Base-by-base conservation (phyloP, 1,140 invertebrate species). In the Aphaenogaster rudis region DNA sequence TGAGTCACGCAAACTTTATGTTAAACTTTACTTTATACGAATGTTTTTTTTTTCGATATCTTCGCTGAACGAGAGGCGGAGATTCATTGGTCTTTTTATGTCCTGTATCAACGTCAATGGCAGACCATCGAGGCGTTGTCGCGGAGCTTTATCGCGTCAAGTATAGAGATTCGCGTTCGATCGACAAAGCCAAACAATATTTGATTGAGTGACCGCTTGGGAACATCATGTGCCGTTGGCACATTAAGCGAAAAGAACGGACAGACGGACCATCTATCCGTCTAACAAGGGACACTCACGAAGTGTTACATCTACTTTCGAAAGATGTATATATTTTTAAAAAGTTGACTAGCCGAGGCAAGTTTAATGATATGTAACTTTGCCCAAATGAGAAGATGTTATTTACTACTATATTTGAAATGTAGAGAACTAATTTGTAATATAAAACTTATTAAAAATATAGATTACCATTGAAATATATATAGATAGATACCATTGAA, bases 71-170 rank as follows among this genome's bases (percentile, higher is more conserved):
- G 42, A 69, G 42, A 50, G 66, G 21, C 21, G 42, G 45, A 28
- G 42, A 50, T 13, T 28, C 21, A 33, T 69, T 50, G 11, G 13
- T 69, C n/a, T 69, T 69, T 69, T 69, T 69, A 69, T 48, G 50
- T 69, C 66, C 42, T 28, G 2, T 48, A 45, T n/a, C 66, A 15
- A 45, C 21, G 21, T 21, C 42, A 50, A 69, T 69, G 21, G 6
- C 21, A 69, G 5, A 28, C 9, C 45, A 13, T 50, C 45, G 42
- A 69, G 21, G 48, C 48, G 42, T 69, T 69, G 42, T 69, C 42
- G n/a, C 11, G 5, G 21, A 69, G 66, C 13, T 21, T 69, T 69
- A 50, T 69, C 66, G 11, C 36, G 36, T 66, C 7, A 42, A 39
- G 15, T 64, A 17, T 28, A 9, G 42, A 48, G 42, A 48, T 69